A percentile compares a stretch with the other conserved stretches of the same genome.
These are phyloP conservation scores for Pogoniulus pusillus DNA, from an alignment of 2,797 vertebrate genomes.

Conservation along the genomic window DNA sequence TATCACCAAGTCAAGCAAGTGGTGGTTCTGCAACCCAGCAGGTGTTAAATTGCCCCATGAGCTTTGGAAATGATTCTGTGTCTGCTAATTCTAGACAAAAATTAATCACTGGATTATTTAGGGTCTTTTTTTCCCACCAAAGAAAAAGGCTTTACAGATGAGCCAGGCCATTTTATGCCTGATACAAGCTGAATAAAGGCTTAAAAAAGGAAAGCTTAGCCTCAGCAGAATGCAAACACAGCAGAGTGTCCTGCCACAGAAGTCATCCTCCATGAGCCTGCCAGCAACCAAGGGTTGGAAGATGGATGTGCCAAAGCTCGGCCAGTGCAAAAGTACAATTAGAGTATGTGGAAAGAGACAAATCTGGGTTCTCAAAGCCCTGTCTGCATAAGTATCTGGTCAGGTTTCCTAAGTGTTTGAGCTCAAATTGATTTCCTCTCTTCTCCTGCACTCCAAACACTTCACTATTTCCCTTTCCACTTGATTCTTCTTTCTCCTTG, in stretches of 20 bases:
- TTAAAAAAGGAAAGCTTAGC: background rate
- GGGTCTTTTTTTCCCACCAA: background rate
- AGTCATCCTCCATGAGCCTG: background rate
- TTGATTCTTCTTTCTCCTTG: background rate
- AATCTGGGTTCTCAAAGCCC: background rate
- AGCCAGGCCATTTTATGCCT: background rate
- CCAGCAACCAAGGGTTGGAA: background rate
- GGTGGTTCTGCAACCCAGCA: slow-evolving; percentile 9
- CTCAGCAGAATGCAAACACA: background rate
- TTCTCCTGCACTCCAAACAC: background rate
- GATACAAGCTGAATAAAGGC: background rate
- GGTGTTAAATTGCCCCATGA: background rate
- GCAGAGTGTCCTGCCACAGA: background rate
- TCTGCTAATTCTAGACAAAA: background rate
- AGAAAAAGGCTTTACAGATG: background rate
- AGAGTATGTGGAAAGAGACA: background rate
- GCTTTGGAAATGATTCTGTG: background rate
- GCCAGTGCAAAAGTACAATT: background rate
- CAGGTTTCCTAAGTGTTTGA: background rate
- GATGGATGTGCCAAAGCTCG: background rate
- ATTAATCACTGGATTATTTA: background rate
- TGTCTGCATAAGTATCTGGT: background rate
- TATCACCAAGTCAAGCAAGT: background rate
- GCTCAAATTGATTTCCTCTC: background rate
- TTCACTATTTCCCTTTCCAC: background rate